A percentile compares a stretch with the other conserved stretches of the same genome.
These are phyloP conservation scores for Agrotis ipsilon DNA, from an alignment of 2,888 invertebrate species.

Conservation along the genomic window DNA sequence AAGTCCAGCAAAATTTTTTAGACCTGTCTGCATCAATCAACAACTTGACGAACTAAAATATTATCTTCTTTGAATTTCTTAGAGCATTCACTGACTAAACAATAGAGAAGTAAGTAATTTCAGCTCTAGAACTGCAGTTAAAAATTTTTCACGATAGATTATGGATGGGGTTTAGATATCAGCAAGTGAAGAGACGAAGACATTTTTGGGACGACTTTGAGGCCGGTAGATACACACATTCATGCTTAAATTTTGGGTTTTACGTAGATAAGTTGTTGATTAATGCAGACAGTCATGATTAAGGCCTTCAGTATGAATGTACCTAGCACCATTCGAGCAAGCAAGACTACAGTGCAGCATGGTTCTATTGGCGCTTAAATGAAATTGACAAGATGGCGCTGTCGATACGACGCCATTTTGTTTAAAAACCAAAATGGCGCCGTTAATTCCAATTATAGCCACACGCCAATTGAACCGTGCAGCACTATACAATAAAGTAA, in stretches of 20 bases:
- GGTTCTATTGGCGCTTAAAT: background rate
- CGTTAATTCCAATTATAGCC: background rate
- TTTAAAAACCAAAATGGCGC: constrained; percentile 1
- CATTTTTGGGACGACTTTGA: background rate
- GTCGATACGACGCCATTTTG: background rate
- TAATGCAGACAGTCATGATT: constrained; percentile 21
- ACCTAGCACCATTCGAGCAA: constrained; percentile 51
- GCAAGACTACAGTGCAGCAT: constrained; percentile 33
- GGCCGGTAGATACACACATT: background rate
- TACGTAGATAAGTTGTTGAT: background rate
- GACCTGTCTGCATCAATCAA: constrained; percentile 13
- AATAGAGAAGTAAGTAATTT: too few relatives aligned
- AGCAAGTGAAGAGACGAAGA: background rate
- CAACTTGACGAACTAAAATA: background rate
- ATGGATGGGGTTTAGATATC: background rate
- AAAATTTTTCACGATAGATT: background rate
- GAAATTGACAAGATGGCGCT: background rate
- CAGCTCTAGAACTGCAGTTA: too few relatives aligned
- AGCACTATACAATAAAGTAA: constrained; percentile 23
- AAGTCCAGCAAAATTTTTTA: constrained; percentile 27
- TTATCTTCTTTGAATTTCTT: background rate
- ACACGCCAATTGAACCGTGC: background rate
- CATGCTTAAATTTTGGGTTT: background rate
- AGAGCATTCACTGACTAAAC: too few relatives aligned
- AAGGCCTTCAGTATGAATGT: constrained; percentile 15